Base-by-base conservation (phyloP, 2,797 vertebrate species). In the Helostoma temminkii region DNA sequence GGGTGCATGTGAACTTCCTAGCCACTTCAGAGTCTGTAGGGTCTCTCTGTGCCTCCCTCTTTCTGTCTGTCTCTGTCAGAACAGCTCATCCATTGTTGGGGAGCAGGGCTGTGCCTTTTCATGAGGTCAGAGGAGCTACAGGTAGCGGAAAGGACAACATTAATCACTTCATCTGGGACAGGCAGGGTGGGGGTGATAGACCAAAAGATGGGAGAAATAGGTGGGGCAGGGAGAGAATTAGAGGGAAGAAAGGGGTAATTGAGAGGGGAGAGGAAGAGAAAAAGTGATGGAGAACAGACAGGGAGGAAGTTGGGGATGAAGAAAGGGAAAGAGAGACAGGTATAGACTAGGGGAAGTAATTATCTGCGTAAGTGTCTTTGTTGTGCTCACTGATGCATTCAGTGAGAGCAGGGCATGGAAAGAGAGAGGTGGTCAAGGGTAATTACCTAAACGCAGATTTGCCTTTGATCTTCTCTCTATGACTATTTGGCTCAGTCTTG, bases 111-210 rank as follows among this genome's bases (percentile, higher is more conserved):
- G 45, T 78, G 62, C 66, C 82, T 82, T 82, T 84, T 80, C 76
- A 67, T 49, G 53, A 88, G 88, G 90, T 89, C 87, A 90, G 53
- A 66, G 69, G 74, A 79, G 80, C 81, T 83, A 84, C 85, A 92
- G 90, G 88, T 92, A 91, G 78, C 74, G 60, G 80, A 89, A 88
- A 89, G 75, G 86, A 88, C 81, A 84, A 84, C 84, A 89, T 89
- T 84, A 91, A 91, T 91, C 85, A 77, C 84, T 85, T 77, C 67
- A 86, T 90, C 80, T 78, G 62, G 74, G 80, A 66, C 57, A 67
- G 64, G 56, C 47, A 11, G 47, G 49, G 80, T 50, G 66, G 59
- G 75, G 73, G 73, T 1, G 68, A 80, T 75, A 73, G 76, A 85
- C 53, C 57, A 5, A 81, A 63, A 84, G 84, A 85, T 83, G 87